A percentile compares a stretch with the other conserved stretches of the same genome.
Conservation (phyloP, 2,888 invertebrate genomes). For the Aquatica leii region DNA sequence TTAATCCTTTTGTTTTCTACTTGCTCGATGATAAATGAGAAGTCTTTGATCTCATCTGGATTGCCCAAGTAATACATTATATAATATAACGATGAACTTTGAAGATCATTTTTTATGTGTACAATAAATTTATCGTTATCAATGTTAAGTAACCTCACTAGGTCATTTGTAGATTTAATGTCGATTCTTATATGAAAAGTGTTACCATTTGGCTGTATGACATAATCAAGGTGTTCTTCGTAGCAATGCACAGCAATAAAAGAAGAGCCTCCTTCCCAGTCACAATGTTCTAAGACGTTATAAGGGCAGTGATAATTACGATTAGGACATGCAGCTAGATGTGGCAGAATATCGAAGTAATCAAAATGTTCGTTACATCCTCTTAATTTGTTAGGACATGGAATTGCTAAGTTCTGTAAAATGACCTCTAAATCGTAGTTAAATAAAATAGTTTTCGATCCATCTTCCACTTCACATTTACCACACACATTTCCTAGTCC, state of each 20-base stretch:
- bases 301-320: conserved; percentile 45
- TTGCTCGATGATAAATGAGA: conserved; percentile 51
- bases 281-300: conserved; percentile 40
- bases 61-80: conserved; percentile 50
- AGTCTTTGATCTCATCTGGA: conserved; percentile 40
- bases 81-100: conserved; percentile 46
- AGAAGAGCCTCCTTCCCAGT: conserved; percentile 46
- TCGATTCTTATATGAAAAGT: conserved; percentile 49
- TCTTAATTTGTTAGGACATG: conserved; percentile 47
- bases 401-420: conserved; percentile 45
- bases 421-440: conserved; percentile 47
- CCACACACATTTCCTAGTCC: conserved; percentile 51
- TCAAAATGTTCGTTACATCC: conserved; percentile 45
- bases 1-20: conserved; percentile 37
- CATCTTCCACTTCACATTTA: conserved; percentile 43
- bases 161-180: conserved; percentile 40
- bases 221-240: conserved; percentile 47
- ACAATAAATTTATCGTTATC: conserved; percentile 48
- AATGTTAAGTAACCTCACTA: conserved; percentile 48
- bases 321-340: conserved; percentile 46
- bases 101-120: conserved; percentile 45
- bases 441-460: conserved; percentile 33
- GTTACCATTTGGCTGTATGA: conserved; percentile 47
- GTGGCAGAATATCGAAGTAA: conserved; percentile 41
- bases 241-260: conserved; percentile 50